Evolutionary conservation across 2,113 vertebrate genomes (phyloP), one percentile per base, ranked within the genome.

Genomic region (Solea solea): DNA sequence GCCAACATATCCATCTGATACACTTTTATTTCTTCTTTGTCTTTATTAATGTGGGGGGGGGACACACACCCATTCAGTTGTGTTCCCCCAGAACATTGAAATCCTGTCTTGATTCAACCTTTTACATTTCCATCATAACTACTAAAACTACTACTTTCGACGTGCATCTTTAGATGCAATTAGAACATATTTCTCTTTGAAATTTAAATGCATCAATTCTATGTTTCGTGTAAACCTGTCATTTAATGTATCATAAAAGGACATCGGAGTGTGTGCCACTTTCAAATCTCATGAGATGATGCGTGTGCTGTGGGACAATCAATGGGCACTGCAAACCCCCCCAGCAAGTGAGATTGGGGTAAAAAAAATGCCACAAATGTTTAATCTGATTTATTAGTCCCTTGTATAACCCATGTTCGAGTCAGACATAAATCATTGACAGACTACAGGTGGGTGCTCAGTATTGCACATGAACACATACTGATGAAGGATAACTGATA

Each of bases 341-440:
- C n/a, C n/a, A n/a, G 50, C 27, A 41, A 77, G 41, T 27, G 49
- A 48, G 12, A 9, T 34, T 34, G 34, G 2, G 28, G 16, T n/a
- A n/a, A 16, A 40, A 56, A 45, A 42, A 55, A 12, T 6, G 34
- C 4, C 8, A 13, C n/a, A 71, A 78, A 64, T 8, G 7, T 7
- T 25, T 51, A 40, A 45, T 83, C 50, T 67, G 50, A 78, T 69
- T 51, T 54, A 62, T 44, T 27, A 15, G 16, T 44, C 5, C 14
- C 41, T 46, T 66, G 46, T 61, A 51, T 67, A 60, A 66, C 57
- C 49, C 21, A 41, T 50, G 25, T 71, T 64, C 50, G 45, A 63
- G 42, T 61, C 21, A 62, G 62, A 8, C 42, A 1, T 80, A 74
- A 86, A 71, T 61, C 59, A 67, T 61, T 66, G 45, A 62, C 56